These are phyloP conservation scores for Acanthiza pusilla DNA, from an alignment of 2,797 vertebrate species.

Conservation along the genomic window DNA sequence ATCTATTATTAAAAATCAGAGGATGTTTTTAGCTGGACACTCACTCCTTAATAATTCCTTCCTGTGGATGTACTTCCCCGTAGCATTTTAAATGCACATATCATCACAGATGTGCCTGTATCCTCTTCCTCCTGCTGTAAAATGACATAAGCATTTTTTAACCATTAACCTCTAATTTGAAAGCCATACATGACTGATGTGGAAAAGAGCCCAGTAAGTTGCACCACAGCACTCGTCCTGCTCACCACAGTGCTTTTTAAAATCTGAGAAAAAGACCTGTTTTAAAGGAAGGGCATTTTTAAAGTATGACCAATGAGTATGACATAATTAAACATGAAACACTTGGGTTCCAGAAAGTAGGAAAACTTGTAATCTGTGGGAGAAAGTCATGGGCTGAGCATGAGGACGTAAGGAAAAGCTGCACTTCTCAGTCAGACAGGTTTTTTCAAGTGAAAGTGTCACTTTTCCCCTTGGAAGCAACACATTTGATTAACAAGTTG, in stretches of 20 bases:
- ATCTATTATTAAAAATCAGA: neutral
- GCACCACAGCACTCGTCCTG: neutral
- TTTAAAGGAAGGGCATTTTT: neutral
- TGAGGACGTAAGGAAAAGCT: neutral
- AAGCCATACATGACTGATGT: neutral
- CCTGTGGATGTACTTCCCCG: neutral
- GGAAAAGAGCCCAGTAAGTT: neutral
- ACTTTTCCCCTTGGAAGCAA: neutral
- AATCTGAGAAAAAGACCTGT: neutral
- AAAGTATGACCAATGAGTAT: neutral
- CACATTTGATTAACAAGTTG: neutral
- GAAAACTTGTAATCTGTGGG: neutral
- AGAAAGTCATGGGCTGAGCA: neutral
- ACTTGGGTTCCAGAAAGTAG: neutral
- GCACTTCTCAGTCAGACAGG: neutral
- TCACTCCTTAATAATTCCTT: constrained; percentile 5
- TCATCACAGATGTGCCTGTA: neutral
- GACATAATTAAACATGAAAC: neutral
- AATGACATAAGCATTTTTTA: neutral
- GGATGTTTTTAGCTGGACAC: neutral
- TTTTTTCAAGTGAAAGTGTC: neutral
- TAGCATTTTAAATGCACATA: neutral
- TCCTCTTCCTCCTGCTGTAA: neutral
- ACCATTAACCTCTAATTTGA: neutral
- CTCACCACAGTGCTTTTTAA: neutral